Base-by-base conservation (phyloP, 2,888 invertebrate species). In the Monopis laevigella region DNA sequence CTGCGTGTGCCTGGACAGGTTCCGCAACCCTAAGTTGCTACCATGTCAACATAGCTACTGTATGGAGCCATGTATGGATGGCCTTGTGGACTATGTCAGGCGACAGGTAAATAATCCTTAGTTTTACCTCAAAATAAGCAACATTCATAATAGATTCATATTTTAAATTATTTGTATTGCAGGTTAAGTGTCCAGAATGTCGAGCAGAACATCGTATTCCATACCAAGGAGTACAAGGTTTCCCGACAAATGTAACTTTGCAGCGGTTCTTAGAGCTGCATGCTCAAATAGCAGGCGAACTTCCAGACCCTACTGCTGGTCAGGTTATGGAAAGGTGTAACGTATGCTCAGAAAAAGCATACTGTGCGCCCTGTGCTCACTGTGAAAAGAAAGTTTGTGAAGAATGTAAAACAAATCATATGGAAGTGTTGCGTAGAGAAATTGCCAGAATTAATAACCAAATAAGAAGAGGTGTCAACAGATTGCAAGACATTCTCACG, bases 1-100 rank as follows among this genome's bases (percentile, higher is more conserved):
- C 83, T 94, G 98, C 70, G 96, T 99, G 65, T 99, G 99, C 73
- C 82, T 98, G 72, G 98, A 99, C 82, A 88, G 98, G 61, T 99
- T 92, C 81, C 86, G 93, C 59, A 95, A 95, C 69, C 99, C 99
- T n/a, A 98, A 98, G 82, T 85, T 99, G 65, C 80, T 99, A 65
- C 98, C 98, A 88, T 98, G 98, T 71, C 98, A 99, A 84, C 99
- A 99, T 87, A 98, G 98, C 58, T 98, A 96, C 80, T 99, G 99
- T 67, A 93, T 96, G 92, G 95, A 96, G 63, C 98, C 98, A 41
- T 99, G 99, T 74, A 91, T 99, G 88, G 97, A 98, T 75, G 95
- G 97, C 50, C 85, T 98, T 39, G 93, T 96, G 62, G 96, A 96
- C 81, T 95, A 96, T 69, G 96, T 96, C 51, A 86, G 94, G 53